A percentile compares a stretch with the other conserved stretches of the same genome.
These are phyloP conservation scores for Andrena trimmerana DNA, from an alignment of 2,888 invertebrate genomes.

Conservation along the genomic window DNA sequence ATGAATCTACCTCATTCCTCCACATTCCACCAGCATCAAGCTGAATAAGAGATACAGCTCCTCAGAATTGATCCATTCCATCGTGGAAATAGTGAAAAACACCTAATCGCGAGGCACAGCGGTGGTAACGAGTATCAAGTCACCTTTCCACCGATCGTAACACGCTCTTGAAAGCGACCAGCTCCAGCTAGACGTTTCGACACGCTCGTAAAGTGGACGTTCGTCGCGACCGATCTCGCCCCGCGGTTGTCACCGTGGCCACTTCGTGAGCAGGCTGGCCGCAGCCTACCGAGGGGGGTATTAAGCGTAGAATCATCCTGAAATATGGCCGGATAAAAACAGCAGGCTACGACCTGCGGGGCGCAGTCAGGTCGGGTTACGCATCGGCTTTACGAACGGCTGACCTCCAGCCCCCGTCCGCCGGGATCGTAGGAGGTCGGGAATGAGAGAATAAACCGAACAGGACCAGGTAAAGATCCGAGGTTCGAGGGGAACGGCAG, in stretches of 20 bases:
- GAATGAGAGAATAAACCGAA: conserved; percentile 42
- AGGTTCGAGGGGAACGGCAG: conserved; percentile 25
- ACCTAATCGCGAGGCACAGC: background rate
- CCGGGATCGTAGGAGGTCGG: conserved; percentile 48
- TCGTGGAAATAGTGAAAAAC: background rate
- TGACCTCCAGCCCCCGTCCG: conserved; percentile 75
- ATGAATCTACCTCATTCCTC: too few relatives aligned
- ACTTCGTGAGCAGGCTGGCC: conserved; percentile 60
- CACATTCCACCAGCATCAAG: background rate
- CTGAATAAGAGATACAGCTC: background rate
- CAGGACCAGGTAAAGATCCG: conserved; percentile 26
- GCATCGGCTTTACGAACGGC: conserved; percentile 81
- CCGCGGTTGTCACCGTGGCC: conserved; percentile 78
- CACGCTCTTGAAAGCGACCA: conserved; percentile 12
- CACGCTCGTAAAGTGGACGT: conserved; percentile 68
- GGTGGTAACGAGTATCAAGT: conserved; percentile 6
- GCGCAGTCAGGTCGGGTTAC: conserved; percentile 83
- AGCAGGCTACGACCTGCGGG: conserved; percentile 82
- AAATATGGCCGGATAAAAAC: conserved; percentile 84
- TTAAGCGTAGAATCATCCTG: conserved; percentile 83
- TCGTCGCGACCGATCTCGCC: conserved; percentile 54
- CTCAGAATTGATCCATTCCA: too few relatives aligned
- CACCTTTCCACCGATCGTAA: conserved; percentile 11
- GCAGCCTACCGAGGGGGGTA: conserved; percentile 60
- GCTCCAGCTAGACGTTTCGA: conserved; percentile 56